These are phyloP conservation scores for Tenualosa thibaudeaui DNA, from an alignment of 2,797 vertebrate species.

Conservation along the genomic window DNA sequence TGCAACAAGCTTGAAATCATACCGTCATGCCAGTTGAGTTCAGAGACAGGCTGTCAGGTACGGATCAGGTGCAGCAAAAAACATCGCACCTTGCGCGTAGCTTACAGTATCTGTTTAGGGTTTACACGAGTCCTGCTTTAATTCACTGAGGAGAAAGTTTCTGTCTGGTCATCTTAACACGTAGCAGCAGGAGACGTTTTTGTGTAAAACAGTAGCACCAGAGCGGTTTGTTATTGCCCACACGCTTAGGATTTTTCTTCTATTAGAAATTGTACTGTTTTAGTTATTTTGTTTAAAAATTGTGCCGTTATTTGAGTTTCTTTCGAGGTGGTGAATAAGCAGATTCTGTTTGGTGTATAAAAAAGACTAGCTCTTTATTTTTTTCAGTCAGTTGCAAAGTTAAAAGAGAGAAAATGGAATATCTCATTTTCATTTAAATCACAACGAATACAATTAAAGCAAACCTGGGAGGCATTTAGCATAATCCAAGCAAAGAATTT, in stretches of 20 bases:
- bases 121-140: slow-evolving; percentile 63
- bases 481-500: slow-evolving; percentile 81
- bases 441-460: slow-evolving; percentile 78
- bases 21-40: slow-evolving; percentile 53
- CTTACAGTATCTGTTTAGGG: not conserved
- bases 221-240: slow-evolving; percentile 73
- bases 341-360: slow-evolving; percentile 57
- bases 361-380: slow-evolving; percentile 70
- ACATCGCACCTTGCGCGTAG: slow-evolving; percentile 6
- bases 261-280: slow-evolving; percentile 28
- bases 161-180: slow-evolving; percentile 62
- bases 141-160: slow-evolving; percentile 62
- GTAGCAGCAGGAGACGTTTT: slow-evolving; percentile 72
- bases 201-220: slow-evolving; percentile 78
- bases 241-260: slow-evolving; percentile 30
- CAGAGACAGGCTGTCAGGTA: slow-evolving; percentile 46
- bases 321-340: slow-evolving; percentile 62
- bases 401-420: slow-evolving; percentile 64
- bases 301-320: slow-evolving; percentile 69
- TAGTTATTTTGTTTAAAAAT: slow-evolving; percentile 68
- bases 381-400: slow-evolving; percentile 72
- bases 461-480: slow-evolving; percentile 74
- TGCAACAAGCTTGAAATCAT: slow-evolving; percentile 33
- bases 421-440: slow-evolving; percentile 66
- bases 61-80: slow-evolving; percentile 55